Percentiles rank a stretch among this genome's conserved stretches.
phyloP scores from a whole-genome alignment of 2,113 vertebrate species.

The Otolemur garnettii region DNA sequence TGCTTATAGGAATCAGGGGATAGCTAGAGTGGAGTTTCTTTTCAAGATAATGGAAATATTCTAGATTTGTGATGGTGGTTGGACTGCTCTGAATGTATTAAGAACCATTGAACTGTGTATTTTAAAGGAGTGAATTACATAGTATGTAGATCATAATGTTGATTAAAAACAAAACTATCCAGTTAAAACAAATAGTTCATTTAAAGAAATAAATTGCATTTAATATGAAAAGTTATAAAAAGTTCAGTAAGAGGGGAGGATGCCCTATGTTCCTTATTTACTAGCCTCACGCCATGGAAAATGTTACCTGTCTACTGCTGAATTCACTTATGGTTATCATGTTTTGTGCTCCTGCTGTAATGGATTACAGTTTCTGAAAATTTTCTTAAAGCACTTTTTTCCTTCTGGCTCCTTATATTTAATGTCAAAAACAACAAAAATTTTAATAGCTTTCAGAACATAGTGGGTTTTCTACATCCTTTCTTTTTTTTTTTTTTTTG shows the following conservation, averaged over 20 bases:
- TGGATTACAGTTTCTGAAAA: constrained; percentile 35
- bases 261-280: neutral
- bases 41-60: neutral
- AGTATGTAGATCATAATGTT: neutral
- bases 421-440: constrained; percentile 19
- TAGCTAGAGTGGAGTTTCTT: neutral
- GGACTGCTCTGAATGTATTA: neutral
- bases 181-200: neutral
- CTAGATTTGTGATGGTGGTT: neutral
- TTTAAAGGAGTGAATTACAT: neutral
- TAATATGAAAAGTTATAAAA: neutral
- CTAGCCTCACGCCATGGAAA: neutral
- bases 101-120: neutral
- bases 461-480: neutral
- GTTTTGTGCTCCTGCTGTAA: neutral
- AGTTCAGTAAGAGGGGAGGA: neutral
- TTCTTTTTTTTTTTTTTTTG: too few relatives aligned
- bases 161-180: neutral
- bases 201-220: neutral
- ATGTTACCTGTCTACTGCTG: neutral
- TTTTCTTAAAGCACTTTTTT: constrained; percentile 5
- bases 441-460: constrained; percentile 12
- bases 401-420: neutral
- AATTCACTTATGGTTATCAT: neutral
- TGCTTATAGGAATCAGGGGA: neutral